These are phyloP conservation scores for Australoheros scitulus DNA, from an alignment of 2,113 vertebrate species.

Conservation along the genomic window DNA sequence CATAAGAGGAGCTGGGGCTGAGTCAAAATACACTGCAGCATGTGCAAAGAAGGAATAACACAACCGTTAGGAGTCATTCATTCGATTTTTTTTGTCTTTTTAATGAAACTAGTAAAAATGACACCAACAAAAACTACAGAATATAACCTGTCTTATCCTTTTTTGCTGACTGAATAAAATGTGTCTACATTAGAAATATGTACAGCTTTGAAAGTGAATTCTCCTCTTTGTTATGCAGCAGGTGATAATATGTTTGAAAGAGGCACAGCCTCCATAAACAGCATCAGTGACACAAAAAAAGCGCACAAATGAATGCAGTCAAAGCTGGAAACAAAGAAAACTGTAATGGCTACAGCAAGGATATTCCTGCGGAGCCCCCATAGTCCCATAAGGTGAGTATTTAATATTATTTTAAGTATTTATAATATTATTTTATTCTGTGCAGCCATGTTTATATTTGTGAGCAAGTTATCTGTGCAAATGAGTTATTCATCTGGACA, in stretches of 20 bases:
- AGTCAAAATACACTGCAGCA: neutral
- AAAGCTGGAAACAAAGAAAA: neutral
- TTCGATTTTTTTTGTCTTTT: rapidly evolving
- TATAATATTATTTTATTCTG: too few relatives aligned
- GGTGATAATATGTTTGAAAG: constrained; percentile 9
- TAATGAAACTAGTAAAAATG: neutral
- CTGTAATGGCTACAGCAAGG: constrained; percentile 14
- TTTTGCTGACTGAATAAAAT: neutral
- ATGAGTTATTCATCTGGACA: neutral
- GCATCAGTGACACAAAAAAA: constrained; percentile 40
- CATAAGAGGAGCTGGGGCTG: neutral
- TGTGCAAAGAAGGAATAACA: neutral
- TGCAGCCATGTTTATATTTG: too few relatives aligned
- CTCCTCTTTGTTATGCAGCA: constrained; percentile 34
- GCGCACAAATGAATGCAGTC: constrained; percentile 18
- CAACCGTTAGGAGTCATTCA: neutral
- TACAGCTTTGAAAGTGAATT: neutral
- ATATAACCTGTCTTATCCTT: neutral
- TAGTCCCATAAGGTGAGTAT: neutral
- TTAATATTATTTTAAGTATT: too few relatives aligned
- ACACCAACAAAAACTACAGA: neutral
- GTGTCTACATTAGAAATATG: neutral
- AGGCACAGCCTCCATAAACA: constrained; percentile 74
- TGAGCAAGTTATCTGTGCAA: neutral
- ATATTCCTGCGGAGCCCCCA: neutral